Percentiles rank a stretch among this genome's conserved stretches.
These are phyloP conservation scores for Tenualosa ilisha DNA, from an alignment of 2,797 vertebrate species.

Conservation along the genomic window DNA sequence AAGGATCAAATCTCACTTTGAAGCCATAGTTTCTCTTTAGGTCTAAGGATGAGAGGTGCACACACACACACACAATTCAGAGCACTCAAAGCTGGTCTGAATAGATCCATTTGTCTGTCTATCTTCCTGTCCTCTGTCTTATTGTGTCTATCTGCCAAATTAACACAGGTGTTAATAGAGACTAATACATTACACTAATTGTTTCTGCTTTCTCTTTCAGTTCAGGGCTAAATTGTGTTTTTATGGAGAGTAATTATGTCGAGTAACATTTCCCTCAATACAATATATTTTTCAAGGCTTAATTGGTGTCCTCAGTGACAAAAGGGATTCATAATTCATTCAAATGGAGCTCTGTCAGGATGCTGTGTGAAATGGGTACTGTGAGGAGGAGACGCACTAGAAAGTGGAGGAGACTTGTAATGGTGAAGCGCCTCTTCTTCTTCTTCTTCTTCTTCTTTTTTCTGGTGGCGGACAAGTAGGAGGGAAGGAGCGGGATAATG, in stretches of 20 bases:
- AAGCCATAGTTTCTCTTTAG: not conserved
- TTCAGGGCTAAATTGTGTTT: not conserved
- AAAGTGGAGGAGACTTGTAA: not conserved
- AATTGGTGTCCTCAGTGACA: not conserved
- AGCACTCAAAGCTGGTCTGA: not conserved
- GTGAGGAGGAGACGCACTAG: not conserved
- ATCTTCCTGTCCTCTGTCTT: not conserved
- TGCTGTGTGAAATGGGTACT: not conserved
- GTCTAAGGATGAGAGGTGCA: not conserved
- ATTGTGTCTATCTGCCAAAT: no score
- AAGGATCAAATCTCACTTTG: not conserved
- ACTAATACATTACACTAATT: not conserved
- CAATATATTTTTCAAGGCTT: not conserved
- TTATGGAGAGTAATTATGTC: not conserved
- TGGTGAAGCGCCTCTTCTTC: not conserved
- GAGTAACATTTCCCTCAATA: not conserved
- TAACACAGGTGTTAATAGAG: not conserved
- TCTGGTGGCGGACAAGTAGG: not conserved
- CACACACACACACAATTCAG: not conserved
- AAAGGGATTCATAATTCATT: constrained; percentile 14
- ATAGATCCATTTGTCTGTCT: not conserved
- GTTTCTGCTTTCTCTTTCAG: not conserved
- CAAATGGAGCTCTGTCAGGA: not conserved
- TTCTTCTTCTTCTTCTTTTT: not conserved
- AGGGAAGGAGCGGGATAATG: not conserved